These are phyloP conservation scores for Machimus rusticus DNA, from an alignment of 2,888 invertebrate species.

Conservation along the genomic window DNA sequence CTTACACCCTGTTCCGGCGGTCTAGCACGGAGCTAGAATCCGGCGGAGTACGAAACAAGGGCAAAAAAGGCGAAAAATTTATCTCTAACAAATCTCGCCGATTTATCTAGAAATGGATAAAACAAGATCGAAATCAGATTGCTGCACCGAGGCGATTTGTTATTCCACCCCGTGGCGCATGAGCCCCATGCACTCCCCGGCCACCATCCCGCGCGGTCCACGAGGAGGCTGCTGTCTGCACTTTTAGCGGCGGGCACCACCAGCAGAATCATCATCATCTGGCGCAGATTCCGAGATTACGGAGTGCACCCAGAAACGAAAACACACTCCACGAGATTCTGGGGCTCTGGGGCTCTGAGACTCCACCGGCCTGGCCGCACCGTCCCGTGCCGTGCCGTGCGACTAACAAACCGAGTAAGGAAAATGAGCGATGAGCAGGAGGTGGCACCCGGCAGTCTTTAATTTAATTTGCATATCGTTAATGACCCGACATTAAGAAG, in stretches of 20 bases:
- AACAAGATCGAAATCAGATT: constrained; percentile 39
- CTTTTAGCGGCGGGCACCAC: not conserved
- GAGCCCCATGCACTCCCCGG: not conserved
- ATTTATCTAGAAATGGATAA: constrained; percentile 32
- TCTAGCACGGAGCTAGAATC: not conserved
- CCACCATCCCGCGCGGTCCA: not conserved
- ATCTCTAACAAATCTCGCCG: constrained; percentile 27
- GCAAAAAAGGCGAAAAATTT: not conserved
- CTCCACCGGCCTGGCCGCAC: constrained; percentile 40
- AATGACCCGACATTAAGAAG: constrained; percentile 30
- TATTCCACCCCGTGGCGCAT: constrained; percentile 26
- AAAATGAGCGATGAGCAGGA: constrained; percentile 16
- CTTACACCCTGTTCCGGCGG: not conserved
- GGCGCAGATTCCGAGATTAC: constrained; percentile 1
- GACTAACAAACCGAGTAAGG: constrained; percentile 23
- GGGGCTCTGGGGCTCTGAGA: not conserved
- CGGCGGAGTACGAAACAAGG: not conserved
- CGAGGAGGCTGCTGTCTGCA: not conserved
- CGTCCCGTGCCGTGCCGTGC: constrained; percentile 32
- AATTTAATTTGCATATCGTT: constrained; percentile 44
- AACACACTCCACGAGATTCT: constrained; percentile 41
- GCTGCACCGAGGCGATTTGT: constrained; percentile 29
- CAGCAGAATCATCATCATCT: not conserved
- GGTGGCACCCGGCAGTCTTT: constrained; percentile 35
- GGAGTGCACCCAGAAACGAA: constrained; percentile 11